Evolutionary conservation across 2,797 vertebrate genomes (phyloP).

Genomic region (Distichodus sexfasciatus): DNA sequence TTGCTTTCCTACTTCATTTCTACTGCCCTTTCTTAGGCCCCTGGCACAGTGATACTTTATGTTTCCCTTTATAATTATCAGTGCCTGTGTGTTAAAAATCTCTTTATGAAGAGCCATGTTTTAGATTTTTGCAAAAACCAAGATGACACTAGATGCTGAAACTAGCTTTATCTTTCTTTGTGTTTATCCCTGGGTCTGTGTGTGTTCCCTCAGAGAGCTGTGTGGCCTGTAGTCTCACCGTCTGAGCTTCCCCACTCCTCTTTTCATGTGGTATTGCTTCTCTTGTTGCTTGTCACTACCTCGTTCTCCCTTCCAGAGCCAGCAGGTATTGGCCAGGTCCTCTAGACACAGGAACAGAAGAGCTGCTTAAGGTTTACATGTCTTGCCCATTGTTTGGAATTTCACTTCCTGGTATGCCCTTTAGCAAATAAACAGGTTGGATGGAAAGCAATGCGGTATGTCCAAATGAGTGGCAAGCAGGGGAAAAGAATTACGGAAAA

Average conservation of each 20-base stretch:
- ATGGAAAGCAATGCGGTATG: conserved; percentile 51
- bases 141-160: no score
- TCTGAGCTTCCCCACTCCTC: conserved; percentile 26
- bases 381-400: conserved; percentile 67
- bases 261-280: conserved; percentile 48
- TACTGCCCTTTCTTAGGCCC: no score
- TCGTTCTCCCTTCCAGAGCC: conserved; percentile 11
- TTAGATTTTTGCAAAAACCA: no score
- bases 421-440: conserved; percentile 71
- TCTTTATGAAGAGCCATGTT: no score
- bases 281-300: not conserved
- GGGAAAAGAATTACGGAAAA: conserved; percentile 54
- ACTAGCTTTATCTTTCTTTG: not conserved
- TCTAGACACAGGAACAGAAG: conserved; percentile 36
- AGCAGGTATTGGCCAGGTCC: conserved; percentile 50
- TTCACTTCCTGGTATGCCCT: conserved; percentile 67
- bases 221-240: not conserved
- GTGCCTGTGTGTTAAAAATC: no score
- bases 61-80: no score
- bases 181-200: not conserved
- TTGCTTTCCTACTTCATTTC: no score
- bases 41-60: no score
- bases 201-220: not conserved
- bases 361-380: conserved; percentile 61
- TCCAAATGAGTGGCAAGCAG: conserved; percentile 46